phyloP scores from a whole-genome alignment of 2,888 invertebrate species.

The Drymonia ruficornis region DNA sequence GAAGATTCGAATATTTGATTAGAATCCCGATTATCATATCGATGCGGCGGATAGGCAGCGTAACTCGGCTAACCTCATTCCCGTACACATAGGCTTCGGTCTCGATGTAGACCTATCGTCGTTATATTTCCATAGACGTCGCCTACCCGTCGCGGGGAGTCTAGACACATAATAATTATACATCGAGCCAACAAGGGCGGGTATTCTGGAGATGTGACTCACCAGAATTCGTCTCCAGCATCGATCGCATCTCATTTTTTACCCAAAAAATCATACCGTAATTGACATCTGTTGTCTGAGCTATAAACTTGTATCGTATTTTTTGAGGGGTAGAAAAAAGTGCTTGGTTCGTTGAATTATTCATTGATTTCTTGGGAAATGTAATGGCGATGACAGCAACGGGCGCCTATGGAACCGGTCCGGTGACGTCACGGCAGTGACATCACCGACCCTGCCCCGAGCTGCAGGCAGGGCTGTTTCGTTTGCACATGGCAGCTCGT shows the following conservation, averaged over 20 bases:
- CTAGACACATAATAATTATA: slow-evolving; percentile 81
- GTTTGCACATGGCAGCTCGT: slow-evolving; percentile 28
- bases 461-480: slow-evolving; percentile 40
- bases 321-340: background rate
- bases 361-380: slow-evolving; percentile 23
- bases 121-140: slow-evolving; percentile 66
- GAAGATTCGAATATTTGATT: slow-evolving; percentile 12
- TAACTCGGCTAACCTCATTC: slow-evolving; percentile 41
- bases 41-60: too few relatives aligned
- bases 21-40: slow-evolving; percentile 18
- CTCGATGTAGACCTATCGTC: slow-evolving; percentile 52
- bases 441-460: slow-evolving; percentile 48
- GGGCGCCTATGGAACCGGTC: slow-evolving; percentile 27
- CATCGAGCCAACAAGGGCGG: slow-evolving; percentile 73
- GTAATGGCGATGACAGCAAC: slow-evolving; percentile 30
- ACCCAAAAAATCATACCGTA: slow-evolving; percentile 58
- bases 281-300: slow-evolving; percentile 59
- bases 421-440: slow-evolving; percentile 54
- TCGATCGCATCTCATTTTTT: slow-evolving; percentile 73
- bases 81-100: slow-evolving; percentile 25
- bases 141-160: slow-evolving; percentile 75
- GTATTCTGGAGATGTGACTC: slow-evolving; percentile 73
- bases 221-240: slow-evolving; percentile 68
- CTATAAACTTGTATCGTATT: slow-evolving; percentile 23
- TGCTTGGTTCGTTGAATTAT: slow-evolving; percentile 9